phyloP scores from a whole-genome alignment of 37 sponge, comb jelly and placozoan genomes.

The Crambe crambe region DNA sequence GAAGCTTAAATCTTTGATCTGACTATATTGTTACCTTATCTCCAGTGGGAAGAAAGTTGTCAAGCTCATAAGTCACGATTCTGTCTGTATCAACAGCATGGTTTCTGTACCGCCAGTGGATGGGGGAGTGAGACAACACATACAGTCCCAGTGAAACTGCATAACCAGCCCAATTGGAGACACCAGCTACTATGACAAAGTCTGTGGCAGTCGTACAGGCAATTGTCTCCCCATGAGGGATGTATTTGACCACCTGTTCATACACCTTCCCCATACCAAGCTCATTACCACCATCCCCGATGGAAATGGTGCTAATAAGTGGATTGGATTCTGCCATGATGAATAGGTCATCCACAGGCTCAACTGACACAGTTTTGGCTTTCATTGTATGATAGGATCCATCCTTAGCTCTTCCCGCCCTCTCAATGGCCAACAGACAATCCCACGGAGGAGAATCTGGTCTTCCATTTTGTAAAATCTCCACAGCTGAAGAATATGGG shows the following conservation, averaged over 20 bases:
- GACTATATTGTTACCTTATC: conserved; percentile 46
- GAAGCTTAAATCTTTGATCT: background rate
- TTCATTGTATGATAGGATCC: conserved; percentile 81
- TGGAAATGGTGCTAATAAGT: conserved; percentile 61
- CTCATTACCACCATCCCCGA: conserved; percentile 98
- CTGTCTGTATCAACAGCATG: conserved; percentile 59
- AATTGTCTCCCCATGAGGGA: conserved; percentile 50
- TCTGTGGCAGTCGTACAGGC: conserved; percentile 62
- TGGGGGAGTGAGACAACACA: conserved; percentile 56
- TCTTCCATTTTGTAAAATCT: background rate
- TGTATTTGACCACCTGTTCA: conserved; percentile 36
- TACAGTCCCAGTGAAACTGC: conserved; percentile 79
- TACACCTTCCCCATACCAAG: conserved; percentile 90
- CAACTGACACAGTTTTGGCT: conserved; percentile 64
- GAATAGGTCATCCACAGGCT: conserved; percentile 76
- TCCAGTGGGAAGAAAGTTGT: conserved; percentile 50
- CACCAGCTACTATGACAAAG: conserved; percentile 72
- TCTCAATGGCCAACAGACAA: conserved; percentile 87
- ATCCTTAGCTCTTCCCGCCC: conserved; percentile 64
- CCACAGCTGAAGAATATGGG: conserved; percentile 10
- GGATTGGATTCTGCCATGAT: conserved; percentile 18
- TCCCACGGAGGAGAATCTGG: conserved; percentile 32
- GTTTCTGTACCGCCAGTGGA: conserved; percentile 76
- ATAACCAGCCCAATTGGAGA: conserved; percentile 96
- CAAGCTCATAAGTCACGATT: background rate